A percentile compares a stretch with the other conserved stretches of the same genome.
Conservation (phyloP, 30 jellyfish, hydroid and myxozoan species). For the Morbakka virulenta region DNA sequence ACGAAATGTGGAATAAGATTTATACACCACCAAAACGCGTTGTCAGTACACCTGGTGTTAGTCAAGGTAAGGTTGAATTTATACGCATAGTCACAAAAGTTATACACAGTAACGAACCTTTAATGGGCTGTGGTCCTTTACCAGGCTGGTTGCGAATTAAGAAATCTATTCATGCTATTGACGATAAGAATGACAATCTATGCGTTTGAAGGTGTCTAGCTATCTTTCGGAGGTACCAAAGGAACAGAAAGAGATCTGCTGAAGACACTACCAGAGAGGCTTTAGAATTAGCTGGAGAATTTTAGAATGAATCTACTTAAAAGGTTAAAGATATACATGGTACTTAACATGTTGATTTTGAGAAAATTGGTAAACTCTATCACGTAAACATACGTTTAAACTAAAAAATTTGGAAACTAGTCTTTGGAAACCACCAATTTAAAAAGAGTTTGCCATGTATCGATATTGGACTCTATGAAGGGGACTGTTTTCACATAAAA, state of each 20-base stretch:
- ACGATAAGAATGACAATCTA: conserved; percentile 20
- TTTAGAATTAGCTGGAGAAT: conserved; percentile 26
- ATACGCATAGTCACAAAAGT: not conserved
- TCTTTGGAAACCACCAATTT: not conserved
- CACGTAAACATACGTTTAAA: not conserved
- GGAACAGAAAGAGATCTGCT: conserved; percentile 10
- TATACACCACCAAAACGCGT: conserved; percentile 1
- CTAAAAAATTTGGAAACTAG: not conserved
- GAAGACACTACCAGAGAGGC: conserved; percentile 25
- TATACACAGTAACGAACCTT: conserved; percentile 9
- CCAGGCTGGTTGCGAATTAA: conserved; percentile 15
- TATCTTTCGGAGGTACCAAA: conserved; percentile 2
- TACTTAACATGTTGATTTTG: conserved; percentile 39
- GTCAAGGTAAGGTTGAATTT: conserved; percentile 23
- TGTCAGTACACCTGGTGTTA: not conserved
- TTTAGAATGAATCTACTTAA: conserved; percentile 1
- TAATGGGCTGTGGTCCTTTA: conserved; percentile 33
- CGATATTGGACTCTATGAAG: not conserved
- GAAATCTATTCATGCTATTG: conserved; percentile 32
- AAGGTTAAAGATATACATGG: conserved; percentile 29
- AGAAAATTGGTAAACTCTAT: conserved; percentile 20
- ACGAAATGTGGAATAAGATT: not conserved
- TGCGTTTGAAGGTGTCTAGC: conserved; percentile 64
- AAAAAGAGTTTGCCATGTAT: not conserved
- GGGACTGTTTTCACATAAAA: not conserved